Percentiles rank a stretch among this genome's conserved stretches.
These are phyloP conservation scores for Pseudorectes ferrugineus DNA, from an alignment of 2,113 vertebrate species.

Conservation along the genomic window DNA sequence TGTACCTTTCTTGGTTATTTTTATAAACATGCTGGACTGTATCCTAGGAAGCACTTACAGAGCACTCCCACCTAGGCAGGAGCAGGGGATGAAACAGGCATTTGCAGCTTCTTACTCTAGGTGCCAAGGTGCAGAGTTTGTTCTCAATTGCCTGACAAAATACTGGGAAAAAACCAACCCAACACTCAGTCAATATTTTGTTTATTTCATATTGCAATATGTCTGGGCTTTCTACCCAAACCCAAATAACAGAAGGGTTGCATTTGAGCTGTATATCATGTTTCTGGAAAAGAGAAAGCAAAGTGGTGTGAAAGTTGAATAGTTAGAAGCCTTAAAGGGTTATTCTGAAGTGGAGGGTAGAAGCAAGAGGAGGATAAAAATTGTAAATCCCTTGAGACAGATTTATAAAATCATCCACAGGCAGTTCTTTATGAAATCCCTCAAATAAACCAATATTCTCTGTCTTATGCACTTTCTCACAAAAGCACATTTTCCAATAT, in stretches of 20 bases:
- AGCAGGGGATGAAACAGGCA: neutral
- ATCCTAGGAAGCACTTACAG: neutral
- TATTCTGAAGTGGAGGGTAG: neutral
- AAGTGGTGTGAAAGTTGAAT: accelerated
- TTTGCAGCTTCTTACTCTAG: neutral
- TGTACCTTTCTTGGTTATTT: neutral
- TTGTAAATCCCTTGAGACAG: neutral
- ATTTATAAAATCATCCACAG: neutral
- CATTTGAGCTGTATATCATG: neutral
- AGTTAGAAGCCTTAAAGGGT: neutral
- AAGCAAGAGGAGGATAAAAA: neutral
- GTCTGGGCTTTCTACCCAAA: neutral
- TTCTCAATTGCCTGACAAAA: neutral
- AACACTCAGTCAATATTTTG: neutral
- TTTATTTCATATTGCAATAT: neutral
- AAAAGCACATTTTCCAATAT: neutral
- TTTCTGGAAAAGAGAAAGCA: neutral
- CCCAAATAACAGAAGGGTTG: neutral
- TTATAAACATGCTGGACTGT: accelerated
- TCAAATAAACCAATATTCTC: neutral
- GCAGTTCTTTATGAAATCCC: neutral
- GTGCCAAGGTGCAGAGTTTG: neutral
- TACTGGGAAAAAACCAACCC: neutral
- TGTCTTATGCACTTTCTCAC: neutral
- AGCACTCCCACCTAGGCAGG: neutral